phyloP scores from a whole-genome alignment of 2,797 vertebrate genomes.

The Coregonus sp. region DNA sequence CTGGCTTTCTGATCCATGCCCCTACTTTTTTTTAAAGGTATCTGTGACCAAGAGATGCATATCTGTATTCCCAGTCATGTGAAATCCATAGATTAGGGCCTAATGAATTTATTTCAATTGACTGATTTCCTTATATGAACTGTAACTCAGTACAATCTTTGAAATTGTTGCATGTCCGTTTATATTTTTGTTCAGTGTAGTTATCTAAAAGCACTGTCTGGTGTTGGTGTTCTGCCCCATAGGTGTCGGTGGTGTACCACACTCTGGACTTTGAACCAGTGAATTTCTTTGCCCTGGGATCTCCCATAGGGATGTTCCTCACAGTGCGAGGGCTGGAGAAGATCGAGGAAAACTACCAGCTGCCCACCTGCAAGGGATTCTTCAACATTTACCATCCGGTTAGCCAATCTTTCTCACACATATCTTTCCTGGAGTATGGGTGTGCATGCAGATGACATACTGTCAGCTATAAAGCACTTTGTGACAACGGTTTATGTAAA shows the following conservation, averaged over 20 bases:
- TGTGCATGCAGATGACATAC: neutral
- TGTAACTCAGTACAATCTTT: too few relatives aligned
- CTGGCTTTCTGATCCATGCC: too few relatives aligned
- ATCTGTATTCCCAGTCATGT: too few relatives aligned
- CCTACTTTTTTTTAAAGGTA: too few relatives aligned
- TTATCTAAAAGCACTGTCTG: neutral
- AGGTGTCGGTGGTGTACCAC: conserved; percentile 92
- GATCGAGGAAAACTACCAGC: conserved; percentile 90
- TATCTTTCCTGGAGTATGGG: neutral
- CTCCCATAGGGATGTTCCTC: conserved; percentile 94
- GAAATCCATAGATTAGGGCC: too few relatives aligned
- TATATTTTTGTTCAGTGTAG: neutral
- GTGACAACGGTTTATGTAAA: neutral
- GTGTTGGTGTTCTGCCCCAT: conserved; percentile 20
- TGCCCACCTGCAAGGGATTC: conserved; percentile 95
- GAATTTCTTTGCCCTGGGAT: conserved; percentile 95
- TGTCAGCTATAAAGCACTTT: neutral
- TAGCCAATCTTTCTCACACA: conserved; percentile 48
- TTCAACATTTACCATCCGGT: conserved; percentile 99
- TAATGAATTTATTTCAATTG: too few relatives aligned
- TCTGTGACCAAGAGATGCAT: too few relatives aligned
- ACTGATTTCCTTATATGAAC: too few relatives aligned
- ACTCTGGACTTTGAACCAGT: conserved; percentile 89
- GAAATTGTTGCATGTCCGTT: too few relatives aligned
- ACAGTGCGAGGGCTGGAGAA: conserved; percentile 91